These are phyloP conservation scores for Quadriops clusia DNA, from an alignment of 2,888 invertebrate species.

Conservation along the genomic window DNA sequence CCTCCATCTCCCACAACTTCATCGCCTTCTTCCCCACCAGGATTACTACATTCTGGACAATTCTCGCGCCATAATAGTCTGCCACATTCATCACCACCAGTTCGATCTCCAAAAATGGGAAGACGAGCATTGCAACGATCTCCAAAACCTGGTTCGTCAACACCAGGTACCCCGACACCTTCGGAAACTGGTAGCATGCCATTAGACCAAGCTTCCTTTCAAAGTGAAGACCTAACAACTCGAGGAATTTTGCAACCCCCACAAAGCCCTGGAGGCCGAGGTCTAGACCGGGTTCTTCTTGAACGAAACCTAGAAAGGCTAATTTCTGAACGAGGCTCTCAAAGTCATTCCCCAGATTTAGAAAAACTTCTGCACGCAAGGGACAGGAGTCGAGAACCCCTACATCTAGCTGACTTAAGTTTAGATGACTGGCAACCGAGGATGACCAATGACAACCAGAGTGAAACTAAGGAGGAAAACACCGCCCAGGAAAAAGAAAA, in stretches of 20 bases:
- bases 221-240: conserved; percentile 20
- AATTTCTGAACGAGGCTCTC: conserved; percentile 38
- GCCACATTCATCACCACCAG: conserved; percentile 39
- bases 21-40: conserved; percentile 42
- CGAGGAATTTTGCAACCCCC: conserved; percentile 19
- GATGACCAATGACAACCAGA: conserved; percentile 20
- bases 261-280: conserved; percentile 33
- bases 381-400: conserved; percentile 47
- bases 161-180: conserved; percentile 33
- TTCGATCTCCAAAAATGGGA: conserved; percentile 47
- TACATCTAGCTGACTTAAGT: conserved; percentile 46
- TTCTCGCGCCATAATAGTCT: conserved; percentile 26
- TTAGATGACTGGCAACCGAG: conserved; percentile 44
- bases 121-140: conserved; percentile 40
- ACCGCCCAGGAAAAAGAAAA: conserved; percentile 26
- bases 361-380: conserved; percentile 42
- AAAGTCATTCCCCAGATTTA: conserved; percentile 31
- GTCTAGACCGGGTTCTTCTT: conserved; percentile 54
- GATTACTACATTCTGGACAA: conserved; percentile 17
- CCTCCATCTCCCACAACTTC: conserved; percentile 47
- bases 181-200: conserved; percentile 24
- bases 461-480: conserved; percentile 18
- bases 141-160: conserved; percentile 35
- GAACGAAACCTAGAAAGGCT: conserved; percentile 56
- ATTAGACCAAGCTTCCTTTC: conserved; percentile 16